Conservation (phyloP, 2,113 vertebrate species). For the Pterocles gutturalis region DNA sequence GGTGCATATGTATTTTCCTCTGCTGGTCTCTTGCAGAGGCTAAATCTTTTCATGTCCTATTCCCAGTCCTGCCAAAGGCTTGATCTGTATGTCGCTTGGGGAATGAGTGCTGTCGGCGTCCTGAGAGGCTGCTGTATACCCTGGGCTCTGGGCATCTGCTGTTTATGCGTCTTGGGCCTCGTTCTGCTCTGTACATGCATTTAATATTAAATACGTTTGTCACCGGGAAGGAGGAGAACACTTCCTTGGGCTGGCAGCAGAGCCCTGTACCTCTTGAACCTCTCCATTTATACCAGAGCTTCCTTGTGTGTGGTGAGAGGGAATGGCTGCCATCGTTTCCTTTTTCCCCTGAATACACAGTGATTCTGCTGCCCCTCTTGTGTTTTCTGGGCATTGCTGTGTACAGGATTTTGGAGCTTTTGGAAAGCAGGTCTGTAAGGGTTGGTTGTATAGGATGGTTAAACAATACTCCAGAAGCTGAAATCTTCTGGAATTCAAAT, state of each 20-base stretch:
- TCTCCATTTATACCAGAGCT: neutral
- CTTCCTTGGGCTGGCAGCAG: neutral
- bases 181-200: neutral
- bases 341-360: neutral
- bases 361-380: neutral
- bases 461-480: neutral
- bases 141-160: neutral
- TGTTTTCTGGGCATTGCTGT: neutral
- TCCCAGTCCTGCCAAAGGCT: neutral
- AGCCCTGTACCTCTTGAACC: neutral
- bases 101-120: rapidly evolving
- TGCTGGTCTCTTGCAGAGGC: neutral
- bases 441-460: neutral
- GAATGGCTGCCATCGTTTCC: neutral
- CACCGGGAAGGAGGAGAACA: neutral
- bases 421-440: neutral
- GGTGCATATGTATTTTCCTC: neutral
- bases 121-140: neutral
- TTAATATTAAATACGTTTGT: neutral
- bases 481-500: neutral
- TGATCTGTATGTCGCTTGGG: neutral
- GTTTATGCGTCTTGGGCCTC: neutral
- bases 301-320: neutral
- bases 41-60: neutral
- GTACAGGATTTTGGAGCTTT: neutral